Evolutionary conservation across 2,113 vertebrate genomes (phyloP).

Genomic region (Bettongia penicillata): DNA sequence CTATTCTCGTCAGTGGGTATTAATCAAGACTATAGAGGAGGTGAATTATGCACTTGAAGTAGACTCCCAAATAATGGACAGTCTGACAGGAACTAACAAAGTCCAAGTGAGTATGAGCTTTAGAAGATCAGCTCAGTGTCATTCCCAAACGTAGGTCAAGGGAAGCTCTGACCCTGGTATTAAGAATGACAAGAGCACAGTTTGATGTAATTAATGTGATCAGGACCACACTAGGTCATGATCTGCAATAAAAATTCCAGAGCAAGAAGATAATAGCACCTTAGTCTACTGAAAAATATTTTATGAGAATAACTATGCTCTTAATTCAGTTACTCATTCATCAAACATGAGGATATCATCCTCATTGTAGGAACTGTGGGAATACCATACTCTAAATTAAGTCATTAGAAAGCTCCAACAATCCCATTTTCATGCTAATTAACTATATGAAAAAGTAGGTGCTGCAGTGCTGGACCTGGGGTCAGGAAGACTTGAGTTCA

Average conservation of each 20-base stretch:
- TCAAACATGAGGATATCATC: neutral
- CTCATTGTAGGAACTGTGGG: neutral
- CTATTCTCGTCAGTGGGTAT: too few species aligned
- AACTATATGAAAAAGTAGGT: neutral
- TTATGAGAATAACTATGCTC: neutral
- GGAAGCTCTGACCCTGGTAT: too few species aligned
- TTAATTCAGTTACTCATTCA: neutral
- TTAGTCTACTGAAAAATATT: neutral
- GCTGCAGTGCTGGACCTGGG: neutral
- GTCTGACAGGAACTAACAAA: too few species aligned
- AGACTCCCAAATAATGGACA: too few species aligned
- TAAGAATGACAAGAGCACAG: too few species aligned
- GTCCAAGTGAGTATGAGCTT: too few species aligned
- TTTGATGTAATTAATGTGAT: too few species aligned
- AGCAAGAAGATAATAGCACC: neutral
- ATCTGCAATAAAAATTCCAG: neutral
- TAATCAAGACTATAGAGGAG: too few species aligned
- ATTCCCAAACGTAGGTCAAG: too few species aligned
- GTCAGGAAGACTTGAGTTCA: neutral
- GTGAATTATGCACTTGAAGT: too few species aligned
- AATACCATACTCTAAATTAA: neutral
- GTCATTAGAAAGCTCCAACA: neutral
- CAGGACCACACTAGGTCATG: neutral
- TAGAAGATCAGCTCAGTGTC: too few species aligned
- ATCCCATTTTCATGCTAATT: neutral